These are phyloP conservation scores for Chydorus sphaericus DNA, from an alignment of 2,888 invertebrate genomes.

Conservation along the genomic window DNA sequence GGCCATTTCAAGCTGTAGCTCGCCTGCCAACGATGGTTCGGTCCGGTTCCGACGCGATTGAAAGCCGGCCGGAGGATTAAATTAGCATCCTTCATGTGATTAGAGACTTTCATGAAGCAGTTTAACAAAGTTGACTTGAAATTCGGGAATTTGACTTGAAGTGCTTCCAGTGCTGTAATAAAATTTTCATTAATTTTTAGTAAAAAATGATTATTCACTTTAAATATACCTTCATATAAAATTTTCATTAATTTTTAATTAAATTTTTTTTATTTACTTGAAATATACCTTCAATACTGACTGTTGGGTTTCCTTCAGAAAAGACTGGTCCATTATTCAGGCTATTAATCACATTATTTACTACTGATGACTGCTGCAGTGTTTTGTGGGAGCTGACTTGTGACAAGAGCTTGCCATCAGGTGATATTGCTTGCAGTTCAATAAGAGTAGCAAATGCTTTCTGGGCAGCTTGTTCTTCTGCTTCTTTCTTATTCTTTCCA, in stretches of 20 bases:
- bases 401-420: not conserved
- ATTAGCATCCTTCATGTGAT: constrained; percentile 8
- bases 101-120: constrained; percentile 4
- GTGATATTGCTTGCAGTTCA: not conserved
- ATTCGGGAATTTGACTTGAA: not conserved
- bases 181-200: not conserved
- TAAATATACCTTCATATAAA: too few relatives aligned
- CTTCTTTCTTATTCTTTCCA: not conserved
- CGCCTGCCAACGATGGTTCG: not conserved
- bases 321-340: not conserved
- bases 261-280: too few relatives aligned
- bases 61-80: constrained; percentile 4
- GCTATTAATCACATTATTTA: too few relatives aligned
- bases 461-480: constrained; percentile 10
- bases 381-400: not conserved
- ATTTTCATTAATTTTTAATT: too few relatives aligned
- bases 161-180: not conserved
- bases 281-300: not conserved
- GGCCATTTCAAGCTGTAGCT: constrained; percentile 11
- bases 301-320: not conserved
- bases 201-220: not conserved
- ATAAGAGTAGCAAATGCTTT: constrained; percentile 3
- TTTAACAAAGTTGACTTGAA: constrained; percentile 3
- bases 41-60: not conserved
- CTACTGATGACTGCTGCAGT: not conserved